Conservation (phyloP, 2,113 vertebrate genomes). For the Hippocampus abdominalis region DNA sequence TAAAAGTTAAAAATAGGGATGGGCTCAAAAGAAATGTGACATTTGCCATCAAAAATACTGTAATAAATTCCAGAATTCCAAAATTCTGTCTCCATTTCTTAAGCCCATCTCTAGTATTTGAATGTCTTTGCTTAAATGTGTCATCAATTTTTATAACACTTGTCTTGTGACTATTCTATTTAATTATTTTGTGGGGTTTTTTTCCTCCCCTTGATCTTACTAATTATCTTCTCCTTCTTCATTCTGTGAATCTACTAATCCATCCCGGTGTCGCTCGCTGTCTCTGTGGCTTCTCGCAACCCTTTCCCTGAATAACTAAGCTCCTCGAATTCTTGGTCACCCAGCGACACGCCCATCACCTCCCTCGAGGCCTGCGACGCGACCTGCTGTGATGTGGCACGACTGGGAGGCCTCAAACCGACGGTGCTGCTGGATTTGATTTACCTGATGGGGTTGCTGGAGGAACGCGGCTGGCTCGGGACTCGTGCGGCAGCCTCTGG, state of each 20-base stretch:
- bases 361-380: conserved; percentile 73
- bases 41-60: neutral
- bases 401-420: conserved; percentile 68
- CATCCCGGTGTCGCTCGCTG: conserved; percentile 61
- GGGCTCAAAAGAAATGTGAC: neutral
- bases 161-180: conserved; percentile 39
- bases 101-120: neutral
- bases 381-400: conserved; percentile 64
- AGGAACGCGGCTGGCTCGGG: conserved; percentile 65
- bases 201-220: conserved; percentile 52
- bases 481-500: conserved; percentile 23
- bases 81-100: neutral
- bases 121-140: neutral
- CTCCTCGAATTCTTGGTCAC: conserved; percentile 84
- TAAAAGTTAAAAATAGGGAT: neutral
- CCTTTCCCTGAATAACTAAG: conserved; percentile 73
- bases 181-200: neutral
- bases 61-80: neutral
- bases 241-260: conserved; percentile 58
- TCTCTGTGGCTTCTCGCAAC: conserved; percentile 64
- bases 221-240: conserved; percentile 54
- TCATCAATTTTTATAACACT: conserved; percentile 39
- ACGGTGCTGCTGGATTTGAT: conserved; percentile 73
- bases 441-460: conserved; percentile 72
- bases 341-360: conserved; percentile 75